These are phyloP conservation scores for Neopipo cinnamomea DNA, from an alignment of 2,113 vertebrate genomes.

Conservation along the genomic window DNA sequence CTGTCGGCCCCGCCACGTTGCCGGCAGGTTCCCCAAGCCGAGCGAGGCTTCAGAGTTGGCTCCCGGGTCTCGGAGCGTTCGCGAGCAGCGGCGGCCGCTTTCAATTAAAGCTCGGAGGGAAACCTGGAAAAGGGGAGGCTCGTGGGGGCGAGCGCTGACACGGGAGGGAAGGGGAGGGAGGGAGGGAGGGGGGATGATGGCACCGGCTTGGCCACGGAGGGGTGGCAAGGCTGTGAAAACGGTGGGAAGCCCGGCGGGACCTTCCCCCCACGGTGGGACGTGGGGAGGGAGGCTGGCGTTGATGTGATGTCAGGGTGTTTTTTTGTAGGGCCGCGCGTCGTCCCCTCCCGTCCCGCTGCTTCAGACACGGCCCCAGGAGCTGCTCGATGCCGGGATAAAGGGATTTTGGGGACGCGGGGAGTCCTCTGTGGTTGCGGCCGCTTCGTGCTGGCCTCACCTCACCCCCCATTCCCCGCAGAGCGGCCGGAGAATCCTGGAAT, in stretches of 20 bases:
- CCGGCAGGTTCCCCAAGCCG: constrained; percentile 56
- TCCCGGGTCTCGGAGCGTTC: constrained; percentile 7
- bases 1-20: constrained; percentile 14
- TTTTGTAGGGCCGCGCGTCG: accelerated
- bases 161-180: too few species aligned
- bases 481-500: not conserved
- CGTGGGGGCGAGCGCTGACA: accelerated
- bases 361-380: not conserved
- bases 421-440: not conserved
- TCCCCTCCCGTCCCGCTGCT: not conserved
- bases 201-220: accelerated
- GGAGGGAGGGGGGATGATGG: not conserved
- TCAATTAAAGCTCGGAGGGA: constrained; percentile 61
- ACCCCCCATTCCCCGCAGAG: accelerated
- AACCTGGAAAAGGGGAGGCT: constrained; percentile 10
- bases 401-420: not conserved
- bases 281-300: not conserved
- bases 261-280: too few species aligned
- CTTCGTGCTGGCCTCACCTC: not conserved
- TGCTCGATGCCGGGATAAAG: not conserved
- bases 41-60: constrained; percentile 51
- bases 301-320: not conserved
- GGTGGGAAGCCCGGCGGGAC: not conserved
- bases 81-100: constrained; percentile 13
- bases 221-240: not conserved